Base-by-base conservation (phyloP, 2,888 invertebrate species). In the Meiosimyza decipiens region DNA sequence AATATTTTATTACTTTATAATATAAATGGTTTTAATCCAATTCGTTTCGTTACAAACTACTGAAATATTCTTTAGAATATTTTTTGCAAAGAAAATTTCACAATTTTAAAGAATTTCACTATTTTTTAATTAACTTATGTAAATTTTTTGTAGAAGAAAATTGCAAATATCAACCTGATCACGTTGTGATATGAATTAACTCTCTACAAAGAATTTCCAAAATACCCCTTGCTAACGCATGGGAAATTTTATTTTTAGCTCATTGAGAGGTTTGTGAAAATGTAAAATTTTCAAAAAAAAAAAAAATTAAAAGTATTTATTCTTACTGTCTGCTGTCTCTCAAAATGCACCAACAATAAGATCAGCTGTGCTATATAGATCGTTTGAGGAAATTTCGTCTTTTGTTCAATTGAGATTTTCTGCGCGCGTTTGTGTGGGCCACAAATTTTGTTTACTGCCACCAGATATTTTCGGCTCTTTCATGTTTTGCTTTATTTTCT, bases 191-290 rank as follows among this genome's bases (percentile, higher is more conserved):
- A 75, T 71, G 73, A 70, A 76, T 68, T 73, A 74, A 74, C 75
- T 77, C 74, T 75, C 76, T 75, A 60, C 51, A 74, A 71, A 74
- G 74, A 75, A 79, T 80, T 80, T 82, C 81, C 82, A 82, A 81
- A 81, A 80, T 79, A 79, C 75, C 78, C 74, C 73, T 73, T 75
- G 74, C 72, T 77, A 78, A 78, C 73, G 73, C 73, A 74, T 76
- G 76, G 70, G 54, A 76, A 12, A 73, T 71, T 75, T 77, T 78
- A 78, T 77, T 77, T 79, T 77, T 78, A 79, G 77, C 22, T 16
- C 59, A 22, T 66, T 59, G 63, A 71, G 75, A 75, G 73, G 73
- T 73, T 60, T 52, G 54, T 66, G 64, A 33, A 40, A 49, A 70
- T 51, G 33, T 55, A 22, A 28, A 47, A 50, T 22, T 68, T 65